phyloP scores from a whole-genome alignment of 1,140 invertebrate genomes.

The Phymastichus coffea region DNA sequence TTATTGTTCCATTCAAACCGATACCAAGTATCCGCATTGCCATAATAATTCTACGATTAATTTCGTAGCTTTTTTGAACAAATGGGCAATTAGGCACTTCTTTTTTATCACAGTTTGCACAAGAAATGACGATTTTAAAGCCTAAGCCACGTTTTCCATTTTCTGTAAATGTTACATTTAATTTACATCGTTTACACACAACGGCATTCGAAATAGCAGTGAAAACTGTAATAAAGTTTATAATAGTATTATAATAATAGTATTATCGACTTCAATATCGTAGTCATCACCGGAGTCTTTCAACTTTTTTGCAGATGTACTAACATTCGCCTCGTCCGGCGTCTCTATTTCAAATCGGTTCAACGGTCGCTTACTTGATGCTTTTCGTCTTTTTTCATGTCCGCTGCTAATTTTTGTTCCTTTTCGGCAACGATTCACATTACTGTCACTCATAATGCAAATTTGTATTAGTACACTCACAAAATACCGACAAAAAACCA shows the following conservation, averaged over 20 bases:
- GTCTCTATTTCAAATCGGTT: slow-evolving; percentile 18
- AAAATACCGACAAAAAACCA: too few relatives aligned
- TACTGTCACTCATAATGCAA: too few relatives aligned
- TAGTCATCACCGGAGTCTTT: background rate
- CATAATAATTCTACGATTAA: slow-evolving; percentile 1
- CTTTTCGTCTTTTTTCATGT: too few relatives aligned
- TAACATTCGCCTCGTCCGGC: slow-evolving; percentile 23
- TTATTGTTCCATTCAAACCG: slow-evolving; percentile 14
- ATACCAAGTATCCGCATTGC: slow-evolving; percentile 22
- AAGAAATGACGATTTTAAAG: slow-evolving; percentile 13
- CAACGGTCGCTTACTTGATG: slow-evolving; percentile 17
- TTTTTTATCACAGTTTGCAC: slow-evolving; percentile 4
- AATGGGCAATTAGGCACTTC: slow-evolving; percentile 17
- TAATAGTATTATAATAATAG: slow-evolving; percentile 12
- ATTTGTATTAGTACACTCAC: too few relatives aligned
- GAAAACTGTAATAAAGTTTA: slow-evolving; percentile 11
- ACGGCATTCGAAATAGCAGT: background rate
- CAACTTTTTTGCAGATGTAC: slow-evolving; percentile 22
- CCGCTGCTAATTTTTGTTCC: too few relatives aligned
- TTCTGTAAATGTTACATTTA: slow-evolving; percentile 6
- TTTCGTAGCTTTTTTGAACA: slow-evolving; percentile 17
- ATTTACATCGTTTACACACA: slow-evolving; percentile 7
- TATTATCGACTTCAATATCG: slow-evolving; percentile 1
- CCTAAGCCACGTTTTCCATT: slow-evolving; percentile 17
- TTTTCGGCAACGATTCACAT: too few relatives aligned